Evolutionary conservation across 2,888 invertebrate genomes (phyloP), one percentile per base, ranked within the genome.

Genomic region (Eupithecia subumbrata): DNA sequence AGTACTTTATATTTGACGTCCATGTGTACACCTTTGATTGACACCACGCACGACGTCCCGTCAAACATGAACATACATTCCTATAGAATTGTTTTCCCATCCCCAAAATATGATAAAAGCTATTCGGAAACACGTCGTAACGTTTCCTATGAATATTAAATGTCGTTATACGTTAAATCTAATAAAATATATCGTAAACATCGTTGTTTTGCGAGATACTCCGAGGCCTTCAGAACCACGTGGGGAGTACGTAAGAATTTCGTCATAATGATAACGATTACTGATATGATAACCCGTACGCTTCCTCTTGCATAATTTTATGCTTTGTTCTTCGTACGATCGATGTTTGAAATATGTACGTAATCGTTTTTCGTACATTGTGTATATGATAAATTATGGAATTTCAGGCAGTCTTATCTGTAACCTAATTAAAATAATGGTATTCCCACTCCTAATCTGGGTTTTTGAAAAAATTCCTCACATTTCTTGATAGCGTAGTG

Each of bases 201-300:
- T 77, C 45, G 66, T 77, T 71, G 69, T 73, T 64, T 72, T 68
- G 70, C 68, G 45, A 75, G 73, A 77, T 69, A 71, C 64, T n/a
- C n/a, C 18, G 34, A 82, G 84, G 84, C 83, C 85, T 81, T 81
- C 18, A 68, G 73, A 75, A 78, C 80, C 78, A 82, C 82, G 77
- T 77, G 81, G 78, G 80, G 63, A 72, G 77, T 76, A 73, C 80
- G 84, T 84, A 83, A 83, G 84, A 81, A 86, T 87, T 84, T 82
- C 85, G 83, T 82, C 84, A 85, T 74, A 64, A 68, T 83, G 84
- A 86, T 87, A 68, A 68, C 43, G 68, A 68, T 68, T 25, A 45
- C 43, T 83, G 85, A 87, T 87, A 86, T 83, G 86, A 87, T 87
- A 86, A 84, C 67, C 76, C 82, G 76, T 84, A 80, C 82, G 83